A percentile compares a stretch with the other conserved stretches of the same genome.
These are phyloP conservation scores for Argya squamiceps DNA, from an alignment of 2,797 vertebrate genomes.

Conservation along the genomic window DNA sequence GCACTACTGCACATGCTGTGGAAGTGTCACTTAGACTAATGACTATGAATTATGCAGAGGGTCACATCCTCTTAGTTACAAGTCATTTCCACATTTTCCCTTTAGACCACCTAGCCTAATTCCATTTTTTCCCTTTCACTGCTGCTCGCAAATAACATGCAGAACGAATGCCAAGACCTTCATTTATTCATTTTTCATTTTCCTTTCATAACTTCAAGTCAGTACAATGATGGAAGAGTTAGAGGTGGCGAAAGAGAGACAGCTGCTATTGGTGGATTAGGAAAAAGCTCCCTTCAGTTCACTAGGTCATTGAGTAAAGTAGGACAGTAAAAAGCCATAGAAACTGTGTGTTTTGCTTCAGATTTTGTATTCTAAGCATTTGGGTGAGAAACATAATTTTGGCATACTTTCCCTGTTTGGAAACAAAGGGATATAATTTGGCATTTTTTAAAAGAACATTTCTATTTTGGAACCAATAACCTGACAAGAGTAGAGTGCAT, in stretches of 20 bases:
- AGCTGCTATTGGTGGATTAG: neutral
- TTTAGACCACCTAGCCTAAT: conserved; percentile 59
- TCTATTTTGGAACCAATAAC: neutral
- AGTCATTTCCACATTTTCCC: conserved; percentile 78
- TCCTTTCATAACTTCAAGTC: neutral
- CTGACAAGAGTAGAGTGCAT: neutral
- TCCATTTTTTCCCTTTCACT: conserved; percentile 34
- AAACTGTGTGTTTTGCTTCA: neutral
- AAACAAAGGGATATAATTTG: neutral
- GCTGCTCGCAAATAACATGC: conserved; percentile 65
- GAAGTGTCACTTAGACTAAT: conserved; percentile 82
- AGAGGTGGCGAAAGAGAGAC: neutral
- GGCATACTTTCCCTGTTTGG: neutral
- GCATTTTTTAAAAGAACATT: neutral
- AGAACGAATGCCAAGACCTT: conserved; percentile 66
- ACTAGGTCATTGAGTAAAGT: neutral
- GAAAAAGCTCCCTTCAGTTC: neutral
- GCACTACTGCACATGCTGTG: conserved; percentile 64
- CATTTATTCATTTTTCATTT: conserved; percentile 71
- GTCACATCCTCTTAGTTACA: conserved; percentile 80
- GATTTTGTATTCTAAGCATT: neutral
- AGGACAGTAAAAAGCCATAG: neutral
- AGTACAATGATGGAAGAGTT: neutral
- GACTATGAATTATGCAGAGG: conserved; percentile 83
- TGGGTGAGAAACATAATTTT: neutral